Evolutionary conservation across 2,888 invertebrate genomes (phyloP), one percentile per base, ranked within the genome.

Genomic region (Pegoplata infirma): DNA sequence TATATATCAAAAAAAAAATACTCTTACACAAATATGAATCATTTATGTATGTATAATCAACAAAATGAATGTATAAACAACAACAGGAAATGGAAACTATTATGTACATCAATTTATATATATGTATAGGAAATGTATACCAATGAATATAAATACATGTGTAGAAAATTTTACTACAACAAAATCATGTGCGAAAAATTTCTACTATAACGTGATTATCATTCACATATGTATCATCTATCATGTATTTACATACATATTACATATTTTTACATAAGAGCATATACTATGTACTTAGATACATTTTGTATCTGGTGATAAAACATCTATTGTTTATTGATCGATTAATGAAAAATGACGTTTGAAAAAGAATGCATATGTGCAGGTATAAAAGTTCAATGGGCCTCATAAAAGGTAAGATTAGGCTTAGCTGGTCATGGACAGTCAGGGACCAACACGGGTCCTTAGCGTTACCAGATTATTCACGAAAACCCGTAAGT

Each of bases 321-420:
- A 10, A 28, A 17, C 47, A 47, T 44, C 17, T 51, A 51, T 53
- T 55, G 46, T 49, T 61, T 58, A 73, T 77, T 44, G 73, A 64
- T 77, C 58, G 63, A 61, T 63, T 77, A 63, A 68, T 77, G 53
- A 19, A 77, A 68, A 68, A 51, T 77, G 51, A 63, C 68, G 68
- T 21, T 17, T 21, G 44, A 21, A 21, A 36, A 47, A 36, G 23
- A 40, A 16, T 71, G 40, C 61, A 76, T 8, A 66, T 67, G 66
- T 23, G 7, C 19, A 47, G 44, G n/a, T n/a, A n/a, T n/a, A n/a
- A n/a, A n/a, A n/a, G n/a, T n/a, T n/a, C n/a, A n/a, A n/a, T n/a
- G n/a, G n/a, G n/a, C n/a, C n/a, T n/a, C n/a, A n/a, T n/a, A n/a
- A n/a, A n/a, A n/a, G n/a, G n/a, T n/a, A n/a, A n/a, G n/a, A n/a